These are phyloP conservation scores for Danionella dracula DNA, from an alignment of 2,797 vertebrate species.

Conservation along the genomic window DNA sequence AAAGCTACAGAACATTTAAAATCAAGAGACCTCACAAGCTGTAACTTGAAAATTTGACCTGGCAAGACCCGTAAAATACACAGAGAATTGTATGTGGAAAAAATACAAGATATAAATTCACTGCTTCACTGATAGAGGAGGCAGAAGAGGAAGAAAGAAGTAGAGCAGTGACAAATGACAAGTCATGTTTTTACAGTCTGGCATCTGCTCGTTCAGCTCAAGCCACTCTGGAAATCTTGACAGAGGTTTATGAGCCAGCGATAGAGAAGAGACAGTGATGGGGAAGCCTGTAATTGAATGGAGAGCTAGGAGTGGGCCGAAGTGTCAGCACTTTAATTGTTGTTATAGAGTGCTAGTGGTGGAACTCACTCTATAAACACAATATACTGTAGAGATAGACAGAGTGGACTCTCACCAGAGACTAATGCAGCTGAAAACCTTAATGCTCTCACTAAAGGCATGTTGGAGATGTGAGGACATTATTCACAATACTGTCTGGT, in stretches of 20 bases:
- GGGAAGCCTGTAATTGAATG: conserved; percentile 28
- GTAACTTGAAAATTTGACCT: conserved; percentile 5
- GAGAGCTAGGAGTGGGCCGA: conserved; percentile 10
- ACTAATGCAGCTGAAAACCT: not conserved
- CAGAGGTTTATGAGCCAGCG: conserved; percentile 5
- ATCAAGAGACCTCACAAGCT: not conserved
- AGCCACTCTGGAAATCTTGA: not conserved
- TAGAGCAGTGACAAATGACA: not conserved
- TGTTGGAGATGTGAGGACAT: conserved; percentile 1
- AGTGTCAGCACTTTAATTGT: conserved; percentile 33
- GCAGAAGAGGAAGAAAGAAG: not conserved
- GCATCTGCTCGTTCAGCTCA: not conserved
- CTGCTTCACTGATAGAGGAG: not conserved
- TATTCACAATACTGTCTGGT: conserved; percentile 11
- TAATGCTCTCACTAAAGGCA: not conserved
- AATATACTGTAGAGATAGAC: not conserved
- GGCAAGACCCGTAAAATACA: not conserved
- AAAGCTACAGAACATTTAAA: not conserved
- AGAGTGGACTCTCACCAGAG: conserved; percentile 17
- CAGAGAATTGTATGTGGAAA: too few species aligned
- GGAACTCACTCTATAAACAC: conserved; percentile 15
- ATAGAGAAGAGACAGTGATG: conserved; percentile 3
- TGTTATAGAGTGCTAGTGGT: conserved; percentile 12
- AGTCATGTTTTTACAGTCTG: conserved; percentile 7
- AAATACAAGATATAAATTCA: too few species aligned